A percentile compares a stretch with the other conserved stretches of the same genome.
Evolutionary conservation across 2,888 invertebrate genomes (phyloP).

Genomic region (Pandemis corylana): DNA sequence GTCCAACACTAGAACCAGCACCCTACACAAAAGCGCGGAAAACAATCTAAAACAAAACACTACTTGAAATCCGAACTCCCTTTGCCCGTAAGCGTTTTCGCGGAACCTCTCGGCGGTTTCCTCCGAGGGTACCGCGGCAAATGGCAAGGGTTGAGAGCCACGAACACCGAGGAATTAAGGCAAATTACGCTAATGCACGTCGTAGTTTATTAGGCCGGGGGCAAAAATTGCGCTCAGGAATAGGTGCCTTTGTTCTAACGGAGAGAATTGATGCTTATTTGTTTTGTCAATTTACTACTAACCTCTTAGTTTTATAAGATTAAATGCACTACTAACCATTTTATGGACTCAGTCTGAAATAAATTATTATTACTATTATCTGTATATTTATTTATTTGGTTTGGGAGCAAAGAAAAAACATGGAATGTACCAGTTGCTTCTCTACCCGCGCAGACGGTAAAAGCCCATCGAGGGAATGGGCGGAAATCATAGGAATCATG

Average conservation of each 20-base stretch:
- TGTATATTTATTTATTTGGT: no score
- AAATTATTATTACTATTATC: no score
- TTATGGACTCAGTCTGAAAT: no score
- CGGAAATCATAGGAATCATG: no score
- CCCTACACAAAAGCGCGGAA: neutral
- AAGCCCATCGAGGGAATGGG: no score
- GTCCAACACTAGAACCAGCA: no score
- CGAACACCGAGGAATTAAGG: slow-evolving; percentile 22
- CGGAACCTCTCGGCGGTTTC: slow-evolving; percentile 39
- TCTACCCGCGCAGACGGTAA: no score
- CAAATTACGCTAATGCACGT: slow-evolving; percentile 38
- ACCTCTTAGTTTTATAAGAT: no score
- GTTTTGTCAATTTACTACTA: no score
- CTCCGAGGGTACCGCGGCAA: slow-evolving; percentile 32
- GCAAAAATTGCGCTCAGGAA: slow-evolving; percentile 15
- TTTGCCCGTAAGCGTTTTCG: slow-evolving; percentile 27
- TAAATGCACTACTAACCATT: no score
- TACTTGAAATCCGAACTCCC: slow-evolving; percentile 13
- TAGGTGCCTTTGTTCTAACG: neutral
- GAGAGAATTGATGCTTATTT: neutral
- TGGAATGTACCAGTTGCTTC: no score
- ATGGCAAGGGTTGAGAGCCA: slow-evolving; percentile 37
- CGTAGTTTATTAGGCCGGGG: slow-evolving; percentile 29
- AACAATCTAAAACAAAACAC: neutral
- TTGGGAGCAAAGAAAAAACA: no score